phyloP scores from a whole-genome alignment of 2,888 invertebrate genomes.

The Aphrophora alni region DNA sequence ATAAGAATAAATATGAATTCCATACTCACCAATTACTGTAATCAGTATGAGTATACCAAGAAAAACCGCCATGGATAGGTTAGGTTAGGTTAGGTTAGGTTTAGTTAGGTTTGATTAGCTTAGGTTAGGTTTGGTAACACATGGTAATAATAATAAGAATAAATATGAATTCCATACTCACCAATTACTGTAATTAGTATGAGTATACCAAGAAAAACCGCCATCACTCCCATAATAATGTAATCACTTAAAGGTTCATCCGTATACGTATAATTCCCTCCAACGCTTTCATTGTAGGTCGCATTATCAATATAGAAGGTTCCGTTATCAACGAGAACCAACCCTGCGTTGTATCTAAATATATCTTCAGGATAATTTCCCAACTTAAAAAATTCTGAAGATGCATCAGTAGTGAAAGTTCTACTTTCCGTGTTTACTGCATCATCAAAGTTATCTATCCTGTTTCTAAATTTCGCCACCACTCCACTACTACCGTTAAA shows the following conservation, averaged over 20 bases:
- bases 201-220: conserved; percentile 84
- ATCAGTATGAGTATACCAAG: no score
- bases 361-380: background rate
- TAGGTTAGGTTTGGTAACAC: no score
- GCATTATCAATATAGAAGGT: background rate
- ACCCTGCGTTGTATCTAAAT: background rate
- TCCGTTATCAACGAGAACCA: background rate
- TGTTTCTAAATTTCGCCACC: no score
- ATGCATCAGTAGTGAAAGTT: no score
- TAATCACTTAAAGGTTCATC: conserved; percentile 58
- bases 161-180: conserved; percentile 61
- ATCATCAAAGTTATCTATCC: no score
- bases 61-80: no score
- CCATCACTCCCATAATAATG: conserved; percentile 79
- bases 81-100: no score
- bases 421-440: no score
- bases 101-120: no score
- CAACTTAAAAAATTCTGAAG: background rate
- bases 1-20: background rate
- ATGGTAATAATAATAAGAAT: background rate
- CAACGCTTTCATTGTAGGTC: background rate
- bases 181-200: conserved; percentile 94
- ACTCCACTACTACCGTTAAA: background rate
- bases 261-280: background rate
- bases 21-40: conserved; percentile 87